These are phyloP conservation scores for Trissolcus japonicus DNA, from an alignment of 2,888 invertebrate species.

Conservation along the genomic window DNA sequence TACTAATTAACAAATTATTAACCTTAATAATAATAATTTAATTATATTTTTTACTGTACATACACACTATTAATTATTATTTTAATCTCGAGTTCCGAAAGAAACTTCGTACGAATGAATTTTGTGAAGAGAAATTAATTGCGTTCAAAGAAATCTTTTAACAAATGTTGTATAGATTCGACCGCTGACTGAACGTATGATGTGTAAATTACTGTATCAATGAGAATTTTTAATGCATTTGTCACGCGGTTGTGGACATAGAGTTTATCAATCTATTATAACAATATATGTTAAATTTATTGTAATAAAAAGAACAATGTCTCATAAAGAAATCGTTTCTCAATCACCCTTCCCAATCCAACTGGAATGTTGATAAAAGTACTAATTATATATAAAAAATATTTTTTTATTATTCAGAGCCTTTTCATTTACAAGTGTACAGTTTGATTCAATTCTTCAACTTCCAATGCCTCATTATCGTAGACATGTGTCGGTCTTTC, in stretches of 20 bases:
- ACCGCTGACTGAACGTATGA: slow-evolving; percentile 50
- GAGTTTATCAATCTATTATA: slow-evolving; percentile 73
- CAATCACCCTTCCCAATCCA: no score
- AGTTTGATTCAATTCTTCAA: slow-evolving; percentile 59
- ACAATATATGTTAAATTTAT: slow-evolving; percentile 72
- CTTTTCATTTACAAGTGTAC: slow-evolving; percentile 35
- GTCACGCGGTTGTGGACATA: slow-evolving; percentile 72
- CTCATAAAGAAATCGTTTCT: slow-evolving; percentile 5
- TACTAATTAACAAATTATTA: slow-evolving; percentile 67
- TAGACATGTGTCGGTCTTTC: slow-evolving; percentile 58
- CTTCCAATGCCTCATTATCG: slow-evolving; percentile 69
- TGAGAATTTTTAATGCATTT: slow-evolving; percentile 65
- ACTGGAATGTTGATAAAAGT: not conserved
- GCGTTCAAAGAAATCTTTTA: slow-evolving; percentile 46
- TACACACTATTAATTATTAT: slow-evolving; percentile 33
- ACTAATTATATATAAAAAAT: not conserved
- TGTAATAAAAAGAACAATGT: slow-evolving; percentile 69
- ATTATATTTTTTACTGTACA: slow-evolving; percentile 51
- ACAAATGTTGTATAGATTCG: slow-evolving; percentile 52
- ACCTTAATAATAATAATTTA: slow-evolving; percentile 48
- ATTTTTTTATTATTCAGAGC: slow-evolving; percentile 5
- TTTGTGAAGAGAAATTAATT: slow-evolving; percentile 43
- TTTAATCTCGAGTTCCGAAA: slow-evolving; percentile 30
- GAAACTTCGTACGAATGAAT: slow-evolving; percentile 37
- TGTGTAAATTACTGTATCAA: slow-evolving; percentile 62